A percentile compares a stretch with the other conserved stretches of the same genome.
Evolutionary conservation across 2,113 vertebrate species (phyloP).

Genomic region (Heliornis fulica): DNA sequence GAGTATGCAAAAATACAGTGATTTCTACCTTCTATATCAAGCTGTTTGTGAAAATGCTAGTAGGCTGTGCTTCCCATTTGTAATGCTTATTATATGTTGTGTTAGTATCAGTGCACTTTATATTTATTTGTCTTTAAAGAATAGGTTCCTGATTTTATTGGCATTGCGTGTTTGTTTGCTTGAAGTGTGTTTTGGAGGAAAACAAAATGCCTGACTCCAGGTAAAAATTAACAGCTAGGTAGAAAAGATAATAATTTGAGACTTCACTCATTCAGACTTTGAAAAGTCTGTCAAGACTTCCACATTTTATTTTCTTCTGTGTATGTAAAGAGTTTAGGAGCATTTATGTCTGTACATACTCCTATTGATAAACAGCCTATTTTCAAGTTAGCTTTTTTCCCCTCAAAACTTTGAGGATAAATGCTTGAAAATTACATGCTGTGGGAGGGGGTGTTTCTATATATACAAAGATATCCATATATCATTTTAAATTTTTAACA

Average conservation of each 20-base stretch:
- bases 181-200: neutral
- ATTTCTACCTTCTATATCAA: neutral
- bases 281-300: neutral
- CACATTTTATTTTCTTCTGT: neutral
- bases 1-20: conserved; percentile 62
- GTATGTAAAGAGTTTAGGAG: neutral
- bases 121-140: neutral
- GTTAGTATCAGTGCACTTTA: neutral
- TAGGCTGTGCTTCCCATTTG: neutral
- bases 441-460: neutral
- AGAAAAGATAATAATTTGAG: neutral
- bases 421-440: neutral
- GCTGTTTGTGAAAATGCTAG: neutral
- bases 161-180: neutral
- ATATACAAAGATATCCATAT: neutral
- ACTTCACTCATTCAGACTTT: neutral
- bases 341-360: neutral
- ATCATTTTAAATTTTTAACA: neutral
- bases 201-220: neutral
- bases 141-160: neutral
- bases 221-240: neutral
- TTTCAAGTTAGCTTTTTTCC: neutral
- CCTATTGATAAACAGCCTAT: neutral
- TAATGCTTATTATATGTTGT: neutral
- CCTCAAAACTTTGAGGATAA: neutral